A percentile compares a stretch with the other conserved stretches of the same genome.
Conservation (phyloP, 2,888 invertebrate genomes). For the Callimorpha dominula region DNA sequence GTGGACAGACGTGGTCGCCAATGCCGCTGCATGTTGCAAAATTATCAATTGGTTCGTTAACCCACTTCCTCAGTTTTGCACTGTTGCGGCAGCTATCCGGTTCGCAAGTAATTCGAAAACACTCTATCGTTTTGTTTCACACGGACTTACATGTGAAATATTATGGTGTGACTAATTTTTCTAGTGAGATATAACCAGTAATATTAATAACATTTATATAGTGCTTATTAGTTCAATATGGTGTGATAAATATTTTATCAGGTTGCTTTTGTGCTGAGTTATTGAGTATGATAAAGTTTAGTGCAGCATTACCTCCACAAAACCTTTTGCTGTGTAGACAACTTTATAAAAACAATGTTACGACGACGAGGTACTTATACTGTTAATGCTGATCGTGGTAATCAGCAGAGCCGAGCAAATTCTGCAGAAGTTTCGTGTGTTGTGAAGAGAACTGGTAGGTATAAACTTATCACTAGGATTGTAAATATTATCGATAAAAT, state of each 20-base stretch:
- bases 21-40: constrained; percentile 76
- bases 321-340: constrained; percentile 45
- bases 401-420: constrained; percentile 62
- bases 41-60: constrained; percentile 78
- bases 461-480: constrained; percentile 24
- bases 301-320: constrained; percentile 45
- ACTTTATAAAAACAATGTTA: constrained; percentile 68
- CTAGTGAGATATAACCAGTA: constrained; percentile 38
- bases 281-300: constrained; percentile 51
- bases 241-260: constrained; percentile 35
- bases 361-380: constrained; percentile 81
- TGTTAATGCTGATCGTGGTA: constrained; percentile 74
- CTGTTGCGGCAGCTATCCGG: constrained; percentile 61
- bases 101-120: constrained; percentile 67
- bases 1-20: constrained; percentile 68
- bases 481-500: constrained; percentile 22
- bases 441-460: constrained; percentile 70
- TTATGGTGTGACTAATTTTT: constrained; percentile 36
- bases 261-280: constrained; percentile 23
- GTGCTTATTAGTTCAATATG: constrained; percentile 41
- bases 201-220: constrained; percentile 29
- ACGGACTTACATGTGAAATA: constrained; percentile 43
- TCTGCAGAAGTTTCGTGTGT: constrained; percentile 58
- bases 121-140: constrained; percentile 54
- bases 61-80: constrained; percentile 71